These are phyloP conservation scores for Nowickia ferox DNA, from an alignment of 2,888 invertebrate genomes.

Conservation along the genomic window DNA sequence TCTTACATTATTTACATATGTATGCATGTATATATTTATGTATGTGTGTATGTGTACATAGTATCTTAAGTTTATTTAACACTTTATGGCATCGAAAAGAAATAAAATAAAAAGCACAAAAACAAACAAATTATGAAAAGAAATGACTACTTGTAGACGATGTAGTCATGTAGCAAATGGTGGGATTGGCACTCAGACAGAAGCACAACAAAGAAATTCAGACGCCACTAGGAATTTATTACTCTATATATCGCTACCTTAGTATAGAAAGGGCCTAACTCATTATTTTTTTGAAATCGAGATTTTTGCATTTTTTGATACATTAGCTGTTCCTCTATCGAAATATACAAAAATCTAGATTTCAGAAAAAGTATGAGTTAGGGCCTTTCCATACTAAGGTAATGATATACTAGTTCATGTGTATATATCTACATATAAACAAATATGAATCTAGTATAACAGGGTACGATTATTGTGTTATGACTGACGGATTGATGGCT, in stretches of 20 bases:
- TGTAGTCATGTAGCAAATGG: conserved; percentile 2
- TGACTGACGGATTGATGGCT: too few species aligned
- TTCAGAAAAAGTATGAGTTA: too few species aligned
- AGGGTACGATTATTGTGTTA: too few species aligned
- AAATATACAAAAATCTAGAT: too few species aligned
- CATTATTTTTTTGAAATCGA: too few species aligned
- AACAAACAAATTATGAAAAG: conserved; percentile 14
- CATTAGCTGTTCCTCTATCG: too few species aligned
- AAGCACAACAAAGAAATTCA: not conserved
- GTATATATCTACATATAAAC: not conserved
- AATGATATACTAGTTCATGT: too few species aligned
- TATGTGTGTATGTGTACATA: not conserved
- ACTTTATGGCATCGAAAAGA: conserved; percentile 7
- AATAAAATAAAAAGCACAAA: conserved; percentile 1
- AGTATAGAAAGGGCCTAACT: too few species aligned
- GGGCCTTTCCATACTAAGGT: too few species aligned
- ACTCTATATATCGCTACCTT: too few species aligned
- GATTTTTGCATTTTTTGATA: too few species aligned
- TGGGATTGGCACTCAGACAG: conserved; percentile 13
- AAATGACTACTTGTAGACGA: conserved; percentile 5
- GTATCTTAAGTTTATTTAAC: not conserved
- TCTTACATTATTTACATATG: not conserved
- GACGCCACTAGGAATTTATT: conserved; percentile 19
- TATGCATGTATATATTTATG: not conserved
- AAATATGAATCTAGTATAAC: not conserved